phyloP scores from a whole-genome alignment of 1,140 invertebrate species.

The Cyclargus thomasi region DNA sequence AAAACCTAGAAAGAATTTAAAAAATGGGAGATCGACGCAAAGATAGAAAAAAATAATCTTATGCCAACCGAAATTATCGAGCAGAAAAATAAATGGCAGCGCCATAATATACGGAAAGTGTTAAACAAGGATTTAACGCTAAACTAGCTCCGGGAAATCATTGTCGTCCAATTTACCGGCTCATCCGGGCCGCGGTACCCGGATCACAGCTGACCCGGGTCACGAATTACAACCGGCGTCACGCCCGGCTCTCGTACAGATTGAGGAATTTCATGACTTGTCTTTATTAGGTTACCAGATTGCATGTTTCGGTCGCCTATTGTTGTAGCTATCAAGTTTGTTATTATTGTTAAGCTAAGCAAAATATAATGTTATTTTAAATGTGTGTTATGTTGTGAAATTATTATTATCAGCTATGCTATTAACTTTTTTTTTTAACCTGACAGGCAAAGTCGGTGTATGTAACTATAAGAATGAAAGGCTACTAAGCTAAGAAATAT shows the following conservation, averaged over 20 bases:
- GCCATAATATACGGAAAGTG: not conserved
- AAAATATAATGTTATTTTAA: too few species aligned
- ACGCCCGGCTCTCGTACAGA: not conserved
- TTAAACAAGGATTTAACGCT: conserved; percentile 8
- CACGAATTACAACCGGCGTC: not conserved
- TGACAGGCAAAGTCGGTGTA: not conserved
- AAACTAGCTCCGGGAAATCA: not conserved
- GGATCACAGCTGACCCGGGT: not conserved
- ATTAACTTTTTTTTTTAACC: too few species aligned
- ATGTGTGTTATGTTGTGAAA: too few species aligned
- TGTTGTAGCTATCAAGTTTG: too few species aligned
- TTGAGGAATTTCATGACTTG: conserved; percentile 12
- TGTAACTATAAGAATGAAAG: not conserved
- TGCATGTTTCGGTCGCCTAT: not conserved
- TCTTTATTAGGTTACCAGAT: not conserved
- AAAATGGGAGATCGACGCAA: not conserved
- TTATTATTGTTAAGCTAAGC: too few species aligned
- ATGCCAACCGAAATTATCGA: not conserved
- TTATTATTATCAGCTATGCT: too few species aligned
- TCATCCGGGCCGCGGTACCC: not conserved
- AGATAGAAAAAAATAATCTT: not conserved
- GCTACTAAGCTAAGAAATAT: not conserved
- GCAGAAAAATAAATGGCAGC: not conserved
- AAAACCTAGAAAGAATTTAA: too few species aligned
- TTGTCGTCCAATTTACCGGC: conserved; percentile 12